Percentiles rank a stretch among this genome's conserved stretches.
These are phyloP conservation scores for Horisme vitalbata DNA, from an alignment of 2,888 invertebrate genomes.

Conservation along the genomic window DNA sequence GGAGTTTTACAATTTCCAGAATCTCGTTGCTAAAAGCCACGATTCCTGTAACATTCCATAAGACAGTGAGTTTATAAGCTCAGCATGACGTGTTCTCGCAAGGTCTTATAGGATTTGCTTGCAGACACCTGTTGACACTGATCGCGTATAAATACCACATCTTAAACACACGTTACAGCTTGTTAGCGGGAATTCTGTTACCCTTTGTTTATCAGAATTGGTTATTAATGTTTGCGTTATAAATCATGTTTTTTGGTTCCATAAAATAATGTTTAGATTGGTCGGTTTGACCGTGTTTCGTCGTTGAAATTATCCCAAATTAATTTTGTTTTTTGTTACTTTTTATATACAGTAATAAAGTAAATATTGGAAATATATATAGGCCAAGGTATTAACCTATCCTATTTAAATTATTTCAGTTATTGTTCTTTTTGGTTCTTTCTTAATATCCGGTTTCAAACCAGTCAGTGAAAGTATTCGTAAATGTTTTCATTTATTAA, in stretches of 20 bases:
- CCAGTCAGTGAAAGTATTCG: not conserved
- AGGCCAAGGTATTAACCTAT: too few relatives aligned
- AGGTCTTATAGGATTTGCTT: not conserved
- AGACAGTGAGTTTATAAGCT: not conserved
- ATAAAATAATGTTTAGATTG: not conserved
- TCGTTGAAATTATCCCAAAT: too few relatives aligned
- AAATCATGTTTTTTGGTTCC: conserved; percentile 1
- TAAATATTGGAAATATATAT: too few relatives aligned
- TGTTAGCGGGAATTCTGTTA: conserved; percentile 1
- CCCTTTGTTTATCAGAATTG: conserved; percentile 3
- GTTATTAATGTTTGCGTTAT: conserved; percentile 1
- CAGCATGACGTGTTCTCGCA: not conserved
- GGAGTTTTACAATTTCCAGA: too few relatives aligned
- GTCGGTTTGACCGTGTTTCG: not conserved
- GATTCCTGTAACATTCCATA: not conserved
- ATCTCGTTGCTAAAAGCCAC: too few relatives aligned
- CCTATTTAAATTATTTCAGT: too few relatives aligned
- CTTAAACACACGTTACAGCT: not conserved
- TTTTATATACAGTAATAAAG: too few relatives aligned
- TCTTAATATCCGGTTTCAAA: too few relatives aligned
- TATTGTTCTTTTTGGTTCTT: too few relatives aligned
- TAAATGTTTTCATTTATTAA: not conserved
- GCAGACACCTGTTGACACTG: conserved; percentile 14
- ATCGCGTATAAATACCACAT: conserved; percentile 6
- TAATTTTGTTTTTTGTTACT: too few relatives aligned